Evolutionary conservation across 2,797 vertebrate species (phyloP), one percentile per base, ranked within the genome.

Genomic region (Furcifer pardalis): DNA sequence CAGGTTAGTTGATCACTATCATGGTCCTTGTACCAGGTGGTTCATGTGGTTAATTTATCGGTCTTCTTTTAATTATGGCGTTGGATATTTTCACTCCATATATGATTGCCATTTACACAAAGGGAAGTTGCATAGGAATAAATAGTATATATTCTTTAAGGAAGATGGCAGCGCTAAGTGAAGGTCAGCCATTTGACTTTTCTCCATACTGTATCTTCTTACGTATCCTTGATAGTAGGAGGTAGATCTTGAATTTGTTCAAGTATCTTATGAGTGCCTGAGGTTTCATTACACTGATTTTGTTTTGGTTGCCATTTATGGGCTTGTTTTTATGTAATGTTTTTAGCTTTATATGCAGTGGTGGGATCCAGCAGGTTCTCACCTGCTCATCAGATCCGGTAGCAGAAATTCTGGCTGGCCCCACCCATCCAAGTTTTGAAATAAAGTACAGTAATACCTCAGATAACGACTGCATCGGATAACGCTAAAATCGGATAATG

Each of bases 1-100:
- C 91, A 94, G 96, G 96, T 97, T 90, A 88, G 92, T n/a, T 30
- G 25, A 30, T n/a, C 3, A 27, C 46, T 27, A 74, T 32, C 12
- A 76, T 88, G 10, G 32, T 37, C 35, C 46, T 1, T 81, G 40
- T 1, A 0, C 32, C 2, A 44, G 72, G 7, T 75, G n/a, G 32
- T 44, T 42, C 56, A n/a, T 35, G 35, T 27, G 52, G 15, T 35
- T 37, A 32, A 17, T 30, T 8, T 65, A 37, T 44, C 49, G 19
- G 40, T 35, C 23, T 78, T 80, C 23, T 35, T 1, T 79, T 73
- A 1, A 46, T 35, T 74, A 56, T 35, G n/a, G 71, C 56, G 42
- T 73, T 46, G 35, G 37, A 27, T 77, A 56, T 68, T 66, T 27
- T 44, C 72, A 40, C 10, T 35, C 23, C 19, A 65, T 23, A 75